Conservation (phyloP, 2,113 vertebrate species). For the Rafetus swinhoei region DNA sequence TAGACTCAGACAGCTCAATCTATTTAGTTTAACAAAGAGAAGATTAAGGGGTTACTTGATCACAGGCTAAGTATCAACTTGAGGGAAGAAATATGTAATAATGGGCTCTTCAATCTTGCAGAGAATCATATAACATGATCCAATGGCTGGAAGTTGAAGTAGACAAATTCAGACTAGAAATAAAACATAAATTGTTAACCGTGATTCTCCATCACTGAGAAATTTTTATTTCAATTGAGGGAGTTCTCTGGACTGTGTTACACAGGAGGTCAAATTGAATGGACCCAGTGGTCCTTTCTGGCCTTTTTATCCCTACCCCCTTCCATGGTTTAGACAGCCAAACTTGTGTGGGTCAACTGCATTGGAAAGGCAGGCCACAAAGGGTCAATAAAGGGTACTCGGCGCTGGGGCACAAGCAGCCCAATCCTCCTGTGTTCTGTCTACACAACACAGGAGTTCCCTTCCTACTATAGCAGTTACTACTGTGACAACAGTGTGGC, state of each 20-base stretch:
- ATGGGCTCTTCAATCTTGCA: not conserved
- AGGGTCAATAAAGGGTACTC: not conserved
- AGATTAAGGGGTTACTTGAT: not conserved
- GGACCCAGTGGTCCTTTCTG: not conserved
- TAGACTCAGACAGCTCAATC: not conserved
- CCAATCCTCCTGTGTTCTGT: not conserved
- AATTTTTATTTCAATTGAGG: not conserved
- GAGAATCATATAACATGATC: not conserved
- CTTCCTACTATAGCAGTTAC: not conserved
- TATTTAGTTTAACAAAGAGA: not conserved
- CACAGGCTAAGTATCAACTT: not conserved
- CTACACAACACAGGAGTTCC: not conserved
- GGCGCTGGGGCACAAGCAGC: not conserved
- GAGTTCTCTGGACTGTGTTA: not conserved
- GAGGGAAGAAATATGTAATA: not conserved
- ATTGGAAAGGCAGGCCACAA: not conserved
- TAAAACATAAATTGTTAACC: not conserved
- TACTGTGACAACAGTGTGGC: constrained; percentile 14
- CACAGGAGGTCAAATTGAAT: not conserved
- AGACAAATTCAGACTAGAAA: not conserved
- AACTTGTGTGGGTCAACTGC: not conserved
- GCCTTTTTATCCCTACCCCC: not conserved
- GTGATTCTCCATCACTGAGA: not conserved
- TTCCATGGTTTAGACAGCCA: not conserved
- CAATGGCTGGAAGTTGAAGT: not conserved